These are phyloP conservation scores for Cepaea hortensis DNA, from an alignment of 2,888 invertebrate genomes.

Conservation along the genomic window DNA sequence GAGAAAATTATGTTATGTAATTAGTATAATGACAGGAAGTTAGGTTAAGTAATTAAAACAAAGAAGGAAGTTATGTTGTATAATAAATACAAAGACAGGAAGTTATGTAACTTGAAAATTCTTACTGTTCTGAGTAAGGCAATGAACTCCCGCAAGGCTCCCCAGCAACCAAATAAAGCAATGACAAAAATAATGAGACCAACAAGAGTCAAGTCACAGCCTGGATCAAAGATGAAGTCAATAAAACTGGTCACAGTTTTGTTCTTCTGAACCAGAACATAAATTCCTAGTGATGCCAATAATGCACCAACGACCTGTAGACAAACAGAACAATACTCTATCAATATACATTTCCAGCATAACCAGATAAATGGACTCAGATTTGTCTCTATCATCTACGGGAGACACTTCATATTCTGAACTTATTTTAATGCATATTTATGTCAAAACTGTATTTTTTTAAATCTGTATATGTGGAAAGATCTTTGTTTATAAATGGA, in stretches of 20 bases:
- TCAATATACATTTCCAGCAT: not conserved
- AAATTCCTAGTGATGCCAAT: conserved; percentile 63
- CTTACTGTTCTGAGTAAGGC: conserved; percentile 68
- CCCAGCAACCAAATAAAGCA: conserved; percentile 71
- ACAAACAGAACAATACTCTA: conserved; percentile 16
- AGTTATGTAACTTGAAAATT: not conserved
- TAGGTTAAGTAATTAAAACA: too few relatives aligned
- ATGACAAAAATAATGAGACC: conserved; percentile 63
- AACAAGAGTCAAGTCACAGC: conserved; percentile 68
- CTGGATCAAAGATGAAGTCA: conserved; percentile 73
- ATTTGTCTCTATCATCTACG: too few relatives aligned
- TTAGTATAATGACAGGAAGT: too few relatives aligned
- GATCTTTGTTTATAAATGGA: too few relatives aligned
- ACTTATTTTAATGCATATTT: too few relatives aligned
- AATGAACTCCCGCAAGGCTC: conserved; percentile 71
- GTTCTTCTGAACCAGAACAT: conserved; percentile 68
- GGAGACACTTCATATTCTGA: too few relatives aligned
- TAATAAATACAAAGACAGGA: too few relatives aligned
- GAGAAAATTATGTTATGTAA: too few relatives aligned
- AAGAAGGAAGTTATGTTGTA: too few relatives aligned
- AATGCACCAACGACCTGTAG: conserved; percentile 65
- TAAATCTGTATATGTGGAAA: too few relatives aligned
- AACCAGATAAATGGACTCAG: not conserved
- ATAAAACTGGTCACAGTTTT: conserved; percentile 69
- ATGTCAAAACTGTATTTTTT: too few relatives aligned